Evolutionary conservation across 1,140 invertebrate genomes (phyloP).

Genomic region (Arion vulgaris): DNA sequence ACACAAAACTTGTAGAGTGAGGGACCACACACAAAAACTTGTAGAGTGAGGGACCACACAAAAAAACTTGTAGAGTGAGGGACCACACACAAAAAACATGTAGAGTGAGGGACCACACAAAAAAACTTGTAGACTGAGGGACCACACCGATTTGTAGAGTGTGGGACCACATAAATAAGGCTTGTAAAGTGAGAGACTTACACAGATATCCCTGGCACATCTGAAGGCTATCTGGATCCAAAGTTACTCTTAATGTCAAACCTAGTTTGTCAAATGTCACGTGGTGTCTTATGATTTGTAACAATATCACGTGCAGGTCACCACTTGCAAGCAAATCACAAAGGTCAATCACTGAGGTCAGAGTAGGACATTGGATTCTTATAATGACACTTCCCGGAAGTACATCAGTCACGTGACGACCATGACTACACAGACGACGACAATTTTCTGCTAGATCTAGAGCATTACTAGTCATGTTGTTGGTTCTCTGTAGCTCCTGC

Average conservation of each 20-base stretch:
- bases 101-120: too few relatives aligned
- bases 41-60: too few relatives aligned
- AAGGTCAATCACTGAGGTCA: conserved; percentile 15
- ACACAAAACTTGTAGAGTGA: too few relatives aligned
- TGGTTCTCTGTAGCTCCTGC: not conserved
- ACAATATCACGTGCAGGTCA: conserved; percentile 10
- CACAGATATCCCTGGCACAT: conserved; percentile 12
- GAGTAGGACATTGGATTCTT: not conserved
- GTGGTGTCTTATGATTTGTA: not conserved
- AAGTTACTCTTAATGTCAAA: conserved; percentile 17
- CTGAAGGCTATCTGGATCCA: not conserved
- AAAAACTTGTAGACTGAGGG: too few relatives aligned
- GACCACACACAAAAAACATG: too few relatives aligned
- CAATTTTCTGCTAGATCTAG: conserved; percentile 8
- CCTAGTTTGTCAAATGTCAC: not conserved
- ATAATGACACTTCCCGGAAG: conserved; percentile 16
- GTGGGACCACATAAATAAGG: too few relatives aligned
- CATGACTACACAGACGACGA: conserved; percentile 20
- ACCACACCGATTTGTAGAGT: too few relatives aligned
- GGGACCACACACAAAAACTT: too few relatives aligned
- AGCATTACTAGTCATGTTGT: not conserved
- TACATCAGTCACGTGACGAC: conserved; percentile 1
- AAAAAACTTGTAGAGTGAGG: too few relatives aligned
- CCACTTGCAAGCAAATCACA: not conserved
- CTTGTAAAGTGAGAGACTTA: not conserved